A percentile compares a stretch with the other conserved stretches of the same genome.
Conservation (phyloP, 2,797 vertebrate species). For the Eulemur albifrons region DNA sequence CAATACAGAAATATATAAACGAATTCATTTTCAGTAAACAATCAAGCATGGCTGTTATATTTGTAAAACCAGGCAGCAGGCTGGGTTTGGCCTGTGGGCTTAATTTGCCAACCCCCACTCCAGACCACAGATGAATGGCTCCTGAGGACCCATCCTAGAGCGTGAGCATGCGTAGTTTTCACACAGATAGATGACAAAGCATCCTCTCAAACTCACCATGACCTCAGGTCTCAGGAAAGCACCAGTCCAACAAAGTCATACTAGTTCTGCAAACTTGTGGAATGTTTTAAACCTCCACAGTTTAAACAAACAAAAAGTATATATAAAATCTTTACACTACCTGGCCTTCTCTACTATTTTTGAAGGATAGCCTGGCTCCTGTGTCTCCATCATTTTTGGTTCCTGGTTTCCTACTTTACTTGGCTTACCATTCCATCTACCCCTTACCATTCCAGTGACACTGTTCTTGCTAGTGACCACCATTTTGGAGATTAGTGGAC, state of each 20-base stretch:
- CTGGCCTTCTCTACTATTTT: neutral
- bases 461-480: accelerated
- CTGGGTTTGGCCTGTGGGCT: neutral
- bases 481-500: accelerated
- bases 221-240: neutral
- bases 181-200: too few relatives aligned
- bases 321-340: neutral
- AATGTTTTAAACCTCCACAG: neutral
- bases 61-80: neutral
- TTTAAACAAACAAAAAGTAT: neutral
- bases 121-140: neutral
- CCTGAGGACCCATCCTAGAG: neutral
- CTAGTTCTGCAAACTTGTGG: accelerated
- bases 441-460: neutral
- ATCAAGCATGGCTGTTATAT: neutral
- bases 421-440: too few relatives aligned
- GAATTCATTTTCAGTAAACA: neutral
- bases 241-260: neutral
- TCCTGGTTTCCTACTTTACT: neutral
- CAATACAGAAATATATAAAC: neutral
- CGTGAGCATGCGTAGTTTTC: neutral
- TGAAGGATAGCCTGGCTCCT: neutral
- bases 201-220: neutral
- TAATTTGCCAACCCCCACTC: neutral
- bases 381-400: neutral